phyloP scores from a whole-genome alignment of 35 echinoderm and acorn worm genomes.

The Lytechinus variegatus region DNA sequence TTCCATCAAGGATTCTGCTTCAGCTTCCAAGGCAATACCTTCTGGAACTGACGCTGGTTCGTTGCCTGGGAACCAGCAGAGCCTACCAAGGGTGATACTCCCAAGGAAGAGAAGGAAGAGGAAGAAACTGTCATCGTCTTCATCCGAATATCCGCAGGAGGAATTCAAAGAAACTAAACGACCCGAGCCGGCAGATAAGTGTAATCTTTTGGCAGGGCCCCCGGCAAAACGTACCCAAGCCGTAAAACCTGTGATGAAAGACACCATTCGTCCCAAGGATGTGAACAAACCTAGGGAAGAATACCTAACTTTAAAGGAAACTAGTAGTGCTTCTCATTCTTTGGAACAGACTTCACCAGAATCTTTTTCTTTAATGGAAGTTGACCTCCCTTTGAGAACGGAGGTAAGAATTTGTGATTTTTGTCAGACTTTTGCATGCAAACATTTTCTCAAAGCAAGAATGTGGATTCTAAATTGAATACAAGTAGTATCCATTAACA shows the following conservation, averaged over 20 bases:
- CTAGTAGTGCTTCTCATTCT: not conserved
- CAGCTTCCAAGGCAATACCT: not conserved
- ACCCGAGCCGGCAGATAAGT: not conserved
- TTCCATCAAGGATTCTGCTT: not conserved
- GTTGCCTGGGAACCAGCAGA: not conserved
- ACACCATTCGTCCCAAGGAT: not conserved
- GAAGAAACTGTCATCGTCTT: not conserved
- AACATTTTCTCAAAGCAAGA: not conserved
- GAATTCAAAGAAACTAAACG: not conserved
- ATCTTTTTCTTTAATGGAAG: not conserved
- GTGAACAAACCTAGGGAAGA: not conserved
- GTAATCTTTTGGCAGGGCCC: not conserved
- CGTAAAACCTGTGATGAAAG: not conserved
- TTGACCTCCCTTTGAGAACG: not conserved
- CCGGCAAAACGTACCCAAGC: not conserved
- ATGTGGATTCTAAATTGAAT: no score
- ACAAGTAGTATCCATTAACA: no score
- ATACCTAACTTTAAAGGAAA: not conserved
- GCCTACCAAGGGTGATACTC: not conserved
- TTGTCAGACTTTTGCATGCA: not conserved
- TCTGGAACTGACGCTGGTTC: not conserved
- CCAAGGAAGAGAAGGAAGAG: not conserved
- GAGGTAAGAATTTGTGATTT: not conserved
- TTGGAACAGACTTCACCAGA: not conserved
- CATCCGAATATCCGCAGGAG: not conserved